These are phyloP conservation scores for Tromatobia lineatoria DNA, from an alignment of 2,888 invertebrate genomes.

Conservation along the genomic window DNA sequence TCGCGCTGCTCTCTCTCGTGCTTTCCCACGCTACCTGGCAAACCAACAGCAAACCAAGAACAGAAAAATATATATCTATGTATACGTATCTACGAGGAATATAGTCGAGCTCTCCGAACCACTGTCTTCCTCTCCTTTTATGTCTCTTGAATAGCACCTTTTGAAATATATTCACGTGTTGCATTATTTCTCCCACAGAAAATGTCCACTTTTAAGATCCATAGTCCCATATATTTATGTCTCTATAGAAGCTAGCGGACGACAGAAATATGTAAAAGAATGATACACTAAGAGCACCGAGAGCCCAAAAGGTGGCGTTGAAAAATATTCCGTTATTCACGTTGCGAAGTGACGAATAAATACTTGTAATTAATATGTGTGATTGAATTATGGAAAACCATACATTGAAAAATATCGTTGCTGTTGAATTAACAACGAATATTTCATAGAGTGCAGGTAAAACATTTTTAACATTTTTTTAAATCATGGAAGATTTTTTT, in stretches of 20 bases:
- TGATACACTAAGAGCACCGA: background rate
- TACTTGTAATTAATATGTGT: too few relatives aligned
- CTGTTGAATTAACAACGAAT: too few relatives aligned
- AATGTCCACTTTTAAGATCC: background rate
- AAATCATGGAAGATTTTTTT: too few relatives aligned
- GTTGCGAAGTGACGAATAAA: too few relatives aligned
- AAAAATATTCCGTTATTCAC: too few relatives aligned
- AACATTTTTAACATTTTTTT: too few relatives aligned
- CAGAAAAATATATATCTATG: slow-evolving; percentile 15
- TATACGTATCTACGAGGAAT: slow-evolving; percentile 45
- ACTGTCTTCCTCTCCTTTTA: slow-evolving; percentile 9
- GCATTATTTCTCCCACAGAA: slow-evolving; percentile 21
- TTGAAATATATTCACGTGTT: slow-evolving; percentile 20
- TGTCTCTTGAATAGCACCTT: slow-evolving; percentile 8
- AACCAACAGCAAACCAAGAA: slow-evolving; percentile 9
- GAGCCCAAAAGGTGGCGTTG: too few relatives aligned
- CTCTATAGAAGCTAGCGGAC: background rate
- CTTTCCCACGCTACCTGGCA: slow-evolving; percentile 31
- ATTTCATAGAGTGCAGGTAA: too few relatives aligned
- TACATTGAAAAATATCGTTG: too few relatives aligned
- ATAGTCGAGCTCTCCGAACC: slow-evolving; percentile 34
- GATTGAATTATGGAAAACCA: too few relatives aligned
- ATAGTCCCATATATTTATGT: background rate
- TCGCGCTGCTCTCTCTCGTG: slow-evolving; percentile 33
- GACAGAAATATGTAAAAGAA: background rate